A percentile compares a stretch with the other conserved stretches of the same genome.
Evolutionary conservation across 2,113 vertebrate genomes (phyloP).

Genomic region (Ailuropoda melanoleuca): DNA sequence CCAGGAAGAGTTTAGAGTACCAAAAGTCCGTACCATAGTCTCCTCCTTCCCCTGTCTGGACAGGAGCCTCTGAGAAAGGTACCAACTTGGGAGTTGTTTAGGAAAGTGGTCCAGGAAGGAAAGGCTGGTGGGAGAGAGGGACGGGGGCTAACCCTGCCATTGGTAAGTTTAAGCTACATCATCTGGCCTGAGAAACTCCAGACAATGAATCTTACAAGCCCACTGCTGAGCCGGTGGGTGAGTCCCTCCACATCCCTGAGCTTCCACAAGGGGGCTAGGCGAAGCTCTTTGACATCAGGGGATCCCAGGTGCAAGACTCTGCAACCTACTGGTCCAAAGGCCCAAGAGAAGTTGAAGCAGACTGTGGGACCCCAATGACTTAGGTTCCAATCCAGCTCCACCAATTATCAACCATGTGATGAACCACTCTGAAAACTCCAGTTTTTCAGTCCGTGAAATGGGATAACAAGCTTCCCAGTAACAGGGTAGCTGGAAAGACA

Average conservation of each 20-base stretch:
- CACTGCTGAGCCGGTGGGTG: not conserved
- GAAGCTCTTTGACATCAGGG: not conserved
- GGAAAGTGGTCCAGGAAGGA: not conserved
- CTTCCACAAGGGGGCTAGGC: not conserved
- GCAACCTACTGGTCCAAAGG: not conserved
- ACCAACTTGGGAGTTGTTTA: not conserved
- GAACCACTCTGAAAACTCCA: slow-evolving; percentile 7
- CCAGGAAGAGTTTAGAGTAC: not conserved
- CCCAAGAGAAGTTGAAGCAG: not conserved
- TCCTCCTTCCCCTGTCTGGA: not conserved
- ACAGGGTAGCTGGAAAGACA: not conserved
- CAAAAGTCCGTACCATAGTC: not conserved
- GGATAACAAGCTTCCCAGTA: slow-evolving; percentile 24
- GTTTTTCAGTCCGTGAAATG: slow-evolving; percentile 35
- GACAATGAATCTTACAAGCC: slow-evolving; percentile 1
- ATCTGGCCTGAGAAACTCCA: not conserved
- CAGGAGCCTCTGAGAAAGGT: not conserved
- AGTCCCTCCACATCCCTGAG: not conserved
- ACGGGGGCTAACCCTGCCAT: not conserved
- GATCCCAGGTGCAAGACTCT: not conserved
- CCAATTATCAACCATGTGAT: slow-evolving; percentile 1
- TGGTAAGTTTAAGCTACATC: not conserved
- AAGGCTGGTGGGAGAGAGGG: not conserved
- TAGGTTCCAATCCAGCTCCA: not conserved
- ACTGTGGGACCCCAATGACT: not conserved